These are phyloP conservation scores for Lates calcarifer DNA, from an alignment of 2,113 vertebrate genomes.

Conservation along the genomic window DNA sequence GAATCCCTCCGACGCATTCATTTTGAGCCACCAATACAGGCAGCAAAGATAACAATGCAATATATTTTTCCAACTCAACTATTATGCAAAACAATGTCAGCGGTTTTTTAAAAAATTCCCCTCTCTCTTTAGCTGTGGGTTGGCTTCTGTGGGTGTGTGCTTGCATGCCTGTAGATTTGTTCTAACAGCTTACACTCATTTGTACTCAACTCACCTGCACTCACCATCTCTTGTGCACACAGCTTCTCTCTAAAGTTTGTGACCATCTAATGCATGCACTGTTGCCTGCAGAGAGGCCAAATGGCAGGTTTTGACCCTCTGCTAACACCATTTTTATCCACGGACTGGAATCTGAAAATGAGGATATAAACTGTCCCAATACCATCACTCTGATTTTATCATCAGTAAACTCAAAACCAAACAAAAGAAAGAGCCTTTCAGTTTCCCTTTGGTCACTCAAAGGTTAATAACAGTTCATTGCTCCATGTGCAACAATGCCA, in stretches of 20 bases:
- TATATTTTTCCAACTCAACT: constrained; percentile 43
- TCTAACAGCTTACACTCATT: constrained; percentile 31
- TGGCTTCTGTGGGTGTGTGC: constrained; percentile 56
- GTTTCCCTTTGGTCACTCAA: neutral
- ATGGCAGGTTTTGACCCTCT: neutral
- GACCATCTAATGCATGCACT: neutral
- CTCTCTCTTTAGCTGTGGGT: neutral
- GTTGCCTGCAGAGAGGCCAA: neutral
- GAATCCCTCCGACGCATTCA: constrained; percentile 52
- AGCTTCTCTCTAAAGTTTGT: neutral
- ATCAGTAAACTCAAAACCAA: neutral
- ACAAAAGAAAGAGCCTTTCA: neutral
- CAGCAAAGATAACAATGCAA: constrained; percentile 40
- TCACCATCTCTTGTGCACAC: neutral
- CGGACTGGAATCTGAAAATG: too few relatives aligned
- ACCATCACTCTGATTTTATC: neutral
- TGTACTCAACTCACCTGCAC: constrained; percentile 35
- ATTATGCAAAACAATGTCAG: constrained; percentile 60
- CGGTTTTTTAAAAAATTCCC: neutral
- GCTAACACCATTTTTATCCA: constrained; percentile 1
- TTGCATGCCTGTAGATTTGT: constrained; percentile 49
- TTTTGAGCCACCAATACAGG: constrained; percentile 16
- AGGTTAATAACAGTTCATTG: too few relatives aligned
- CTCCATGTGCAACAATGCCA: too few relatives aligned
- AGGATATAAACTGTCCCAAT: neutral